Conservation (phyloP, 2,888 invertebrate species). For the Lysandra coridon region DNA sequence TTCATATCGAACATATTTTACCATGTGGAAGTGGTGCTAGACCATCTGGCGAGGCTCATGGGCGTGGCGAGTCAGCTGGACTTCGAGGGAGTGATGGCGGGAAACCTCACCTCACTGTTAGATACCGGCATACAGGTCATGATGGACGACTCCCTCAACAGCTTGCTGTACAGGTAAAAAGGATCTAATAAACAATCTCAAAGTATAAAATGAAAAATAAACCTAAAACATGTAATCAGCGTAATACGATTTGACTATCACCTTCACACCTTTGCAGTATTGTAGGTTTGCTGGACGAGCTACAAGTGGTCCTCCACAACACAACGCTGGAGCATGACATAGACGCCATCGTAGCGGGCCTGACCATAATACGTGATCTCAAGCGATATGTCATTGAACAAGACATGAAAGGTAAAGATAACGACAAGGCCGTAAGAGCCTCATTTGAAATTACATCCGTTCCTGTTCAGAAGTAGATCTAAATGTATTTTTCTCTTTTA, state of each 20-base stretch:
- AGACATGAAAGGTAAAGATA: constrained; percentile 66
- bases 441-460: not conserved
- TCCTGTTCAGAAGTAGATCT: not conserved
- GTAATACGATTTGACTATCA: constrained; percentile 5
- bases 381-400: constrained; percentile 66
- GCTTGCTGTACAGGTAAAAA: constrained; percentile 67
- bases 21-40: constrained; percentile 60
- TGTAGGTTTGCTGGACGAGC: constrained; percentile 64
- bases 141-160: constrained; percentile 68
- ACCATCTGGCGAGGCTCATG: constrained; percentile 65
- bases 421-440: not conserved
- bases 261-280: constrained; percentile 55
- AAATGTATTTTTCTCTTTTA: constrained; percentile 42
- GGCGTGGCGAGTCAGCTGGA: constrained; percentile 69
- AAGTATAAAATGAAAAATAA: not conserved
- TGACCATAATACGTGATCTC: constrained; percentile 66
- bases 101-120: constrained; percentile 60
- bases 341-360: constrained; percentile 57
- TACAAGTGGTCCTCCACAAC: constrained; percentile 63
- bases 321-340: constrained; percentile 63
- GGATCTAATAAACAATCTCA: not conserved
- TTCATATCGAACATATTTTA: constrained; percentile 70
- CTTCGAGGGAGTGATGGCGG: constrained; percentile 52
- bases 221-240: not conserved
- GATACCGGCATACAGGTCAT: constrained; percentile 69